Evolutionary conservation across 2,797 vertebrate species (phyloP), one percentile per base, ranked within the genome.

Genomic region (Eulemur mongoz): DNA sequence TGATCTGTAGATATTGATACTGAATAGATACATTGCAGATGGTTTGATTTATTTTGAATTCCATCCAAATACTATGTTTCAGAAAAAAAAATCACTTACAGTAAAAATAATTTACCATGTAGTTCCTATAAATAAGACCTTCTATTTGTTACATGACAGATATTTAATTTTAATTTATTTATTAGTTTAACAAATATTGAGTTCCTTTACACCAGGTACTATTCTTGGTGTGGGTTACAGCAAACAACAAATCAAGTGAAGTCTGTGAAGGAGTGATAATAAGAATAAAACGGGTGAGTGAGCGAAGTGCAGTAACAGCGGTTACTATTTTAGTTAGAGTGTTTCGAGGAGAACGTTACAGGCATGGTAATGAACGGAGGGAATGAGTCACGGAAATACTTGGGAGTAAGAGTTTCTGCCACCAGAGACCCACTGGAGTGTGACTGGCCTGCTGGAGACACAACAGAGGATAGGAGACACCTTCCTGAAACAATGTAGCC

Each of bases 121-220:
- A 32, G 82, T 76, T 95, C 18, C 45, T 43, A 35, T 59, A 17
- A 84, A 30, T 35, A 79, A 78, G 63, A 3, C 2, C 15, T 52
- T 54, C 52, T 67, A 35, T 57, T 15, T 63, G 6, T 65, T 63
- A 5, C 1, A 25, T 54, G 27, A 79, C 70, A 81, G 61, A 25
- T 48, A 50, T 88, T n/a, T 67, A 52, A 5, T 52, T 94, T 92
- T 87, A 13, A 79, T 17, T 73, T 78, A 72, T 18, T 82, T 79
- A 45, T 70, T 75, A 63, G 92, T 69, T 81, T 78, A 76, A 75
- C 0, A 89, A 80, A n/a, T 80, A 87, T 7, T 22, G 14, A 87
- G 27, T 38, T 57, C 22, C 54, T 83, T 79, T 67, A 32, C 27
- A n/a, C 4, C 57, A 84, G 38, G 12, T 3, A 50, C 12, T 57